phyloP scores from a whole-genome alignment of 2,888 invertebrate genomes.

The Oxyteleia sp. region DNA sequence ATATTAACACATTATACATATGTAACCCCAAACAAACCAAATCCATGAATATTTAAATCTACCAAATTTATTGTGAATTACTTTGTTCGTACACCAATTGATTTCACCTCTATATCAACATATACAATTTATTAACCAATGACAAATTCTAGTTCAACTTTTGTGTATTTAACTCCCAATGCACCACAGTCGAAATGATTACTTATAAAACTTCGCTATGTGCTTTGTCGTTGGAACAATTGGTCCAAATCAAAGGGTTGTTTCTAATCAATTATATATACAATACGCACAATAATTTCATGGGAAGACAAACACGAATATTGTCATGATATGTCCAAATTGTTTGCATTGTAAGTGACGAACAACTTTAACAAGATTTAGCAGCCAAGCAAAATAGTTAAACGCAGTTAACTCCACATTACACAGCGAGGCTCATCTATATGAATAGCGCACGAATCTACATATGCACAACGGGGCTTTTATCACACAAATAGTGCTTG shows the following conservation, averaged over 20 bases:
- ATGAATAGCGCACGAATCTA: not conserved
- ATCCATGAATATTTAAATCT: too few relatives aligned
- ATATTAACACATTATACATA: too few relatives aligned
- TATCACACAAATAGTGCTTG: not conserved
- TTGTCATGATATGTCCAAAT: conserved; percentile 32
- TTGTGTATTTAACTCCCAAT: too few relatives aligned
- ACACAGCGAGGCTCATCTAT: conserved; percentile 20
- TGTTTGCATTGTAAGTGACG: conserved; percentile 38
- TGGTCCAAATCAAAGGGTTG: not conserved
- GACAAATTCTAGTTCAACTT: too few relatives aligned
- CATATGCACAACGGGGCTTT: conserved; percentile 1
- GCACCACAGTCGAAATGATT: too few relatives aligned
- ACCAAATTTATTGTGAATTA: too few relatives aligned
- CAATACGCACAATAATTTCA: conserved; percentile 23
- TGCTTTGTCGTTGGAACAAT: conserved; percentile 1
- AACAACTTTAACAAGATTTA: conserved; percentile 28
- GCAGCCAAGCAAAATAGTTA: conserved; percentile 11
- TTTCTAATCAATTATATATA: conserved; percentile 30
- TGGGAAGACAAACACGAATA: conserved; percentile 31
- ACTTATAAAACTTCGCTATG: too few relatives aligned
- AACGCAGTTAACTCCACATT: conserved; percentile 20
- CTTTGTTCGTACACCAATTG: too few relatives aligned
- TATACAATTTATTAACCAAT: too few relatives aligned
- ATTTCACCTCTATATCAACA: too few relatives aligned
- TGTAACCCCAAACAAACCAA: too few relatives aligned